A percentile compares a stretch with the other conserved stretches of the same genome.
phyloP scores from a whole-genome alignment of 2,113 vertebrate genomes.

The Natator depressus region DNA sequence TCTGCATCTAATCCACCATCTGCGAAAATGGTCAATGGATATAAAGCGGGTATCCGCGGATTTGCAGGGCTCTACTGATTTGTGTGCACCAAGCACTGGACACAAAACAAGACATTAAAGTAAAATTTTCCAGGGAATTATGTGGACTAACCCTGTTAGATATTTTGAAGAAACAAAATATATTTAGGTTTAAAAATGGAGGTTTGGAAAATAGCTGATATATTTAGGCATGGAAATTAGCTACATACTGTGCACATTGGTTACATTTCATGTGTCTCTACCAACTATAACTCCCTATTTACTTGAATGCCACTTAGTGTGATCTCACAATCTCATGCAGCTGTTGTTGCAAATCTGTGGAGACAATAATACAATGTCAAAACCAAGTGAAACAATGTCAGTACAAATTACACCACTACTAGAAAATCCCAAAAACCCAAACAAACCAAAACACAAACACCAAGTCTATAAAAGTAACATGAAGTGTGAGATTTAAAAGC shows the following conservation, averaged over 20 bases:
- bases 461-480: background rate
- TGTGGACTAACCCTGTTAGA: slow-evolving; percentile 32
- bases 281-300: slow-evolving; percentile 56
- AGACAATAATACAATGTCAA: slow-evolving; percentile 40
- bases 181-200: slow-evolving; percentile 46
- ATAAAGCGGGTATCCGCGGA: too few species aligned
- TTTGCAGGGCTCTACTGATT: background rate
- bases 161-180: slow-evolving; percentile 40
- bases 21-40: too few species aligned
- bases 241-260: background rate
- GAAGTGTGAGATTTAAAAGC: background rate
- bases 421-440: background rate
- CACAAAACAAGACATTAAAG: background rate
- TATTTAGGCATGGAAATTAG: slow-evolving; percentile 49
- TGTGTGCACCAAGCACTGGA: background rate
- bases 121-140: background rate
- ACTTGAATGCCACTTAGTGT: slow-evolving; percentile 46
- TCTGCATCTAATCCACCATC: too few species aligned
- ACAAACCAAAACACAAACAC: background rate
- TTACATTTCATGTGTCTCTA: slow-evolving; percentile 47
- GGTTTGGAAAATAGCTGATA: slow-evolving; percentile 21
- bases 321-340: slow-evolving; percentile 35
- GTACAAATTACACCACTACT: slow-evolving; percentile 36
- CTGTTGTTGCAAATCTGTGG: slow-evolving; percentile 23
- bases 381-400: slow-evolving; percentile 39